Conservation (phyloP, 35 echinoderm and acorn worm species). For the Heliocidaris erythrogramma region DNA sequence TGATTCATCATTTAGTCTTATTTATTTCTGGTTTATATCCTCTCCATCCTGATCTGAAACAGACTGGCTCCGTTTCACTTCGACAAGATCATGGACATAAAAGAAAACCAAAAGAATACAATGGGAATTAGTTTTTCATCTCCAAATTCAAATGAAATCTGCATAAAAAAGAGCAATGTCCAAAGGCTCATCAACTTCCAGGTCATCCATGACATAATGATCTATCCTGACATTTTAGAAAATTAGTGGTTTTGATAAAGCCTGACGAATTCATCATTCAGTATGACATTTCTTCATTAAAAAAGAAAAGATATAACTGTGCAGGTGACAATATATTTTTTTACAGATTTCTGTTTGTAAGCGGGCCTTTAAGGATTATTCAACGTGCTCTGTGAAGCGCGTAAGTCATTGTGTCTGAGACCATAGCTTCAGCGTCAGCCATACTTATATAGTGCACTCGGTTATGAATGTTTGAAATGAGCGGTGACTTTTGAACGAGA, state of each 20-base stretch:
- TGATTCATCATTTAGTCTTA: no score
- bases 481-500: background rate
- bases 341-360: no score
- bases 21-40: no score
- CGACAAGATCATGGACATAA: no score
- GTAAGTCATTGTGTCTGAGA: background rate
- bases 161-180: background rate
- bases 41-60: no score
- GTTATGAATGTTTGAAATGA: background rate
- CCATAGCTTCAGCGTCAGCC: background rate
- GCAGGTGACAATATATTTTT: no score
- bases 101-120: no score
- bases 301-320: background rate
- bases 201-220: background rate
- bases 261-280: background rate
- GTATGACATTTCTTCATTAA: background rate
- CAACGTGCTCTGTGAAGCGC: background rate
- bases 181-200: background rate
- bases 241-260: background rate
- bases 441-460: background rate
- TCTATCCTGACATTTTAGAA: background rate
- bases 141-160: background rate
- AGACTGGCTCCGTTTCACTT: no score
- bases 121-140: background rate
- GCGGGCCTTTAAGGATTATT: background rate